Percentiles rank a stretch among this genome's conserved stretches.
Evolutionary conservation across 2,113 vertebrate genomes (phyloP).

Genomic region (Aptenodytes forsteri): DNA sequence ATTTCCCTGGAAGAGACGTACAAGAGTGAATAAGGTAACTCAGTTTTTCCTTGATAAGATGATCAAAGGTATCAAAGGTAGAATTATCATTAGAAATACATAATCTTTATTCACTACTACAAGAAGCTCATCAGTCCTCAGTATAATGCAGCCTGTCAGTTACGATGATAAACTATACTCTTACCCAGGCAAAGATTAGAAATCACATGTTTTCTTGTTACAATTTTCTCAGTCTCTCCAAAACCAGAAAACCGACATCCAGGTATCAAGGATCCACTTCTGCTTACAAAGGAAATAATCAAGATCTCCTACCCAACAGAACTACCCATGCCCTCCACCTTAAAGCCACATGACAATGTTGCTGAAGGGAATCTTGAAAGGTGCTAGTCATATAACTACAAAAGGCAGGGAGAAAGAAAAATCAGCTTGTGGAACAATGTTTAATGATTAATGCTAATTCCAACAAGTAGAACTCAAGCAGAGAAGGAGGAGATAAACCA

Average conservation of each 20-base stretch:
- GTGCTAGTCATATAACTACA: not conserved
- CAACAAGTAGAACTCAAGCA: not conserved
- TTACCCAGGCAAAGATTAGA: not conserved
- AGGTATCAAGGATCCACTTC: not conserved
- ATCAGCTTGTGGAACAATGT: not conserved
- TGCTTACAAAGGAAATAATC: not conserved
- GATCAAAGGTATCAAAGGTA: not conserved
- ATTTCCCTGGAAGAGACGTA: not conserved
- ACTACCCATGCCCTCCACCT: not conserved
- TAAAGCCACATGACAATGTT: fast-evolving
- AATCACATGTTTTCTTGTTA: not conserved
- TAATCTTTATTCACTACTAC: not conserved
- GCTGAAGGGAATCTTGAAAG: not conserved
- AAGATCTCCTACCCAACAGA: not conserved
- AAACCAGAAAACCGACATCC: not conserved
- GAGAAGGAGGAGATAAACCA: not conserved
- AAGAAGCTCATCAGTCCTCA: not conserved
- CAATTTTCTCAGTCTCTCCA: not conserved
- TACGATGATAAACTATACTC: not conserved
- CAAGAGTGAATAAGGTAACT: not conserved
- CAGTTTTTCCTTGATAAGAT: not conserved
- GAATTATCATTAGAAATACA: not conserved
- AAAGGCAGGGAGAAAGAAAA: not conserved
- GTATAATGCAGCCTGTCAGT: not conserved
- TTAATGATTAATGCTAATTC: not conserved